Evolutionary conservation across 2,113 vertebrate genomes (phyloP), one percentile per base, ranked within the genome.

Genomic region (Proterorhinus semilunaris): DNA sequence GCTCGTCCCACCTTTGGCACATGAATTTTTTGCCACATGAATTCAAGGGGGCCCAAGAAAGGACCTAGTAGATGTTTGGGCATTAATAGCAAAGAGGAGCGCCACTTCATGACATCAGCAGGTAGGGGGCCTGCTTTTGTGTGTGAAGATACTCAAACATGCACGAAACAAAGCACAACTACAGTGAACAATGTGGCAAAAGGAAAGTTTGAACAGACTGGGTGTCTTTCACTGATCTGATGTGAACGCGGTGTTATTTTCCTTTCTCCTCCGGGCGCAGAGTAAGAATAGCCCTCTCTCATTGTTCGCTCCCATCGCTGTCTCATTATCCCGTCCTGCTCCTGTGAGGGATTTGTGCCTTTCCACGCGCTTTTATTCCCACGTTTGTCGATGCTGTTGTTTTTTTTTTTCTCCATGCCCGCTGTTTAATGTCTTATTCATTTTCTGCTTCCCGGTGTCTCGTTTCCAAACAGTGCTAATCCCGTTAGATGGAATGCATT

Each of bases 401-500:
- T 76, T 83, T 78, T 76, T 83, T 78, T 79, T 36, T 75, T 73
- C 69, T 68, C 69, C 42, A 62, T 3, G 27, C 27, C 27, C 27
- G 27, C 27, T 68, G 75, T 77, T 65, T 81, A 77, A 78, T 75
- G 69, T 90, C 75, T 83, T 72, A 68, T 80, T 85, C 61, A 78
- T 83, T 85, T 79, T 67, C 65, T 75, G 69, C 66, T 50, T 13
- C 48, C 59, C 69, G 66, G 65, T 68, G 79, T 77, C 70, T 86
- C 71, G 80, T 80, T 85, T 78, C 78, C 78, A 88, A 90, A 90
- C 75, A 87, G 75, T 73, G 73, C 79, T 89, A 90, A 89, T 91
- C 86, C 83, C 78, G 78, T 77, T 83, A 80, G 84, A 91, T 86
- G 80, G 83, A 87, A 89, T 89, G 86, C 88, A 84, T 87, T 89